These are phyloP conservation scores for Drosophila jambulina DNA, from an alignment of 1,140 invertebrate genomes.

Conservation along the genomic window DNA sequence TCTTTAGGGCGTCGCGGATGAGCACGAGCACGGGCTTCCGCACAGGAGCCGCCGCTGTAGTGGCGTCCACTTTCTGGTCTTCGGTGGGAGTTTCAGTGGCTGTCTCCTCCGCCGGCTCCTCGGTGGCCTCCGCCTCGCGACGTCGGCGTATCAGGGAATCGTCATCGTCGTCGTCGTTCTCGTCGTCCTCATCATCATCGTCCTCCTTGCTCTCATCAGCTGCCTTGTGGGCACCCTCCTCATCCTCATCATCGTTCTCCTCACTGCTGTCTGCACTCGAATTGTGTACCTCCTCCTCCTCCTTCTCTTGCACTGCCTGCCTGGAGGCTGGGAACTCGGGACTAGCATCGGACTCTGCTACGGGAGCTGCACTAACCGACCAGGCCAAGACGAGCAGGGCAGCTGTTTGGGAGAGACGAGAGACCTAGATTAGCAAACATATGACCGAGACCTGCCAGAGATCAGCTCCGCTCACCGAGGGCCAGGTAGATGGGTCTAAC, in stretches of 20 bases:
- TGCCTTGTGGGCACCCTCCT: slow-evolving; percentile 30
- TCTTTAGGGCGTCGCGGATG: slow-evolving; percentile 78
- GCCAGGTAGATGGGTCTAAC: slow-evolving; percentile 63
- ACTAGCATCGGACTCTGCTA: slow-evolving; percentile 19
- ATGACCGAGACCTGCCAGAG: neutral
- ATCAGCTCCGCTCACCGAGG: slow-evolving; percentile 53
- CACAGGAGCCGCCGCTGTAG: slow-evolving; percentile 33
- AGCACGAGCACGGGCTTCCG: slow-evolving; percentile 76
- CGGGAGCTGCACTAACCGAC: slow-evolving; percentile 39
- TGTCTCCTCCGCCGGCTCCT: slow-evolving; percentile 22
- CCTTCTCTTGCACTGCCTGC: slow-evolving; percentile 22
- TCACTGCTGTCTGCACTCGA: slow-evolving; percentile 61
- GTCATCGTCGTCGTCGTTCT: slow-evolving; percentile 50
- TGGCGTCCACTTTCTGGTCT: slow-evolving; percentile 30
- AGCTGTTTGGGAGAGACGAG: slow-evolving; percentile 17
- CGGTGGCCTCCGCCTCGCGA: slow-evolving; percentile 44
- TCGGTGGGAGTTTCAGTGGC: slow-evolving; percentile 41
- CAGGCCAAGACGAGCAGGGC: slow-evolving; percentile 55
- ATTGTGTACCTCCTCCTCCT: slow-evolving; percentile 17
- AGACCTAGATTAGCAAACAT: neutral
- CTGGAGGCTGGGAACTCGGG: slow-evolving; percentile 30
- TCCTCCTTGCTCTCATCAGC: slow-evolving; percentile 59
- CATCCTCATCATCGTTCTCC: slow-evolving; percentile 35
- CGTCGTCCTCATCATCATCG: slow-evolving; percentile 31
- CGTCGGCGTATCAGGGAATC: slow-evolving; percentile 52